Evolutionary conservation across 1,140 invertebrate genomes (phyloP).

Genomic region (Drosophila rhopaloa): DNA sequence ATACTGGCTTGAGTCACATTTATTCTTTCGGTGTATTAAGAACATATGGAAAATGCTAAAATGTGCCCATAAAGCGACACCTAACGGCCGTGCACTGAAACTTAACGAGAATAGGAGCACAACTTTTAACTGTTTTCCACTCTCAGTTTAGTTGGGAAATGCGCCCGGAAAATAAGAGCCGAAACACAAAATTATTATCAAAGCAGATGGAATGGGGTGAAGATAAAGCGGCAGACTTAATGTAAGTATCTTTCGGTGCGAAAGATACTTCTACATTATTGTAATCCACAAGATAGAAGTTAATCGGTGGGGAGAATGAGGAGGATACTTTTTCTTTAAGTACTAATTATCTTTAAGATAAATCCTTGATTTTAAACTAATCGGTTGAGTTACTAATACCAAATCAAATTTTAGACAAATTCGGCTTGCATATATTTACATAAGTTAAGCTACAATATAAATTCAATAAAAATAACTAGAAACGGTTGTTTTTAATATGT

Average conservation of each 20-base stretch:
- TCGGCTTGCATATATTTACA: too few species aligned
- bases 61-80: constrained; percentile 71
- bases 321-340: too few species aligned
- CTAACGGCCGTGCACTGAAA: constrained; percentile 62
- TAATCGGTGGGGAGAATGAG: too few species aligned
- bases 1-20: too few species aligned
- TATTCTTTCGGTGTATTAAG: not conserved
- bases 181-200: constrained; percentile 30
- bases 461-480: too few species aligned
- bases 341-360: too few species aligned
- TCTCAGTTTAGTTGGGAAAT: constrained; percentile 24
- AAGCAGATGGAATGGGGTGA: constrained; percentile 5
- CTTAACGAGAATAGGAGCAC: constrained; percentile 54
- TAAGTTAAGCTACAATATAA: too few species aligned
- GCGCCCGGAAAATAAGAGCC: constrained; percentile 20
- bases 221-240: constrained; percentile 15
- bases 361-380: too few species aligned
- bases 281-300: not conserved
- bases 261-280: not conserved
- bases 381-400: too few species aligned
- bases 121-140: constrained; percentile 35
- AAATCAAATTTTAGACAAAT: too few species aligned
- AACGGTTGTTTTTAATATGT: not conserved
- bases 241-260: not conserved
- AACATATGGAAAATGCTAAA: constrained; percentile 50